phyloP scores from a whole-genome alignment of 2,888 invertebrate genomes.

The Psylliodes chrysocephalus region DNA sequence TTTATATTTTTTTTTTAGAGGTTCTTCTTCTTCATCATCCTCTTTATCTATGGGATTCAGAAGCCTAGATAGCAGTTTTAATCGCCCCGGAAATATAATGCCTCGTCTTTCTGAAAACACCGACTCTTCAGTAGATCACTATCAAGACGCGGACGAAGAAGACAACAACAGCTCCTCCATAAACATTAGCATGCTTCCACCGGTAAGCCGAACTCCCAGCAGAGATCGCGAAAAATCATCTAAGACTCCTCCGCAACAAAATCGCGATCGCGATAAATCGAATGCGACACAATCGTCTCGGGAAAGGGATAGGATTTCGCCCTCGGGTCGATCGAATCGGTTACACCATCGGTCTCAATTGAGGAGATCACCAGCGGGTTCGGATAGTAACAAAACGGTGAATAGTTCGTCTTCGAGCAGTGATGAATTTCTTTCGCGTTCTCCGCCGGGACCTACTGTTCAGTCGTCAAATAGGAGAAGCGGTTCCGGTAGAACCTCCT shows the following conservation, averaged over 20 bases:
- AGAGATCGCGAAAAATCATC: slow-evolving; percentile 41
- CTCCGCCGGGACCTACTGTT: slow-evolving; percentile 50
- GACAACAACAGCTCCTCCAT: slow-evolving; percentile 66
- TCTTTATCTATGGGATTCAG: slow-evolving; percentile 72
- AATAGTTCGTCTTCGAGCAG: slow-evolving; percentile 58
- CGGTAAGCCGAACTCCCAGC: slow-evolving; percentile 43
- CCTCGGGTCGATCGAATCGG: slow-evolving; percentile 55
- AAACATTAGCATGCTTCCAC: slow-evolving; percentile 62
- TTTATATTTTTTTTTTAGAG: slow-evolving; percentile 49
- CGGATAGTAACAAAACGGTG: slow-evolving; percentile 56
- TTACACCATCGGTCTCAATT: slow-evolving; percentile 43
- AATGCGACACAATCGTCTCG: slow-evolving; percentile 49
- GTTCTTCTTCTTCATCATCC: slow-evolving; percentile 67
- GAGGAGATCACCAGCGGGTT: slow-evolving; percentile 59
- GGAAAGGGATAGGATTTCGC: slow-evolving; percentile 58
- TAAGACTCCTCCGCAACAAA: slow-evolving; percentile 9
- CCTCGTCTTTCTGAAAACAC: slow-evolving; percentile 66
- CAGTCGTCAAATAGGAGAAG: slow-evolving; percentile 49
- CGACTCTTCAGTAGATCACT: slow-evolving; percentile 65
- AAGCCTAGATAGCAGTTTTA: slow-evolving; percentile 71
- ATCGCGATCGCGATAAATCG: slow-evolving; percentile 11
- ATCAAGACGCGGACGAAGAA: slow-evolving; percentile 66
- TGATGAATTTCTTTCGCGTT: slow-evolving; percentile 56
- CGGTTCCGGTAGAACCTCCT: slow-evolving; percentile 40
- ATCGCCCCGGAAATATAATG: slow-evolving; percentile 58